Conservation (phyloP, 1,140 invertebrate species). For the Oryctes rhinoceros region DNA sequence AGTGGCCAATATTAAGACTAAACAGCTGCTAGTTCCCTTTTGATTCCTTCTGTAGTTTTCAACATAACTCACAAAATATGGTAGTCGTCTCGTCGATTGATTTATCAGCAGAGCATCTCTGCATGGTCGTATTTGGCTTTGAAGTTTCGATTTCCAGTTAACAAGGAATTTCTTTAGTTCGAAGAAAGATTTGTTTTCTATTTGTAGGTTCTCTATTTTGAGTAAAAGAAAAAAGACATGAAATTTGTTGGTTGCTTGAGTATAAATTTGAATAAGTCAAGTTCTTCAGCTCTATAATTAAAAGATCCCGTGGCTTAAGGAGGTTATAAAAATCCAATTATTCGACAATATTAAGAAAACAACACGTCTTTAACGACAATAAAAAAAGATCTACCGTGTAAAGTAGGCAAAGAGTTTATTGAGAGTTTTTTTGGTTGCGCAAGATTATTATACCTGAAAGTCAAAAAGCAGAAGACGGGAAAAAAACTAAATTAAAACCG, state of each 20-base stretch:
- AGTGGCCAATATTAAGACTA: constrained; percentile 3
- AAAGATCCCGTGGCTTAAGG: not conserved
- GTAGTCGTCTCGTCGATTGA: constrained; percentile 5
- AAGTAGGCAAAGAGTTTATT: not conserved
- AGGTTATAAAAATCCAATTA: constrained; percentile 25
- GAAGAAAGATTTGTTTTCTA: not conserved
- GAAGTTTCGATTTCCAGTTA: not conserved
- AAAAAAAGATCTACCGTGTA: constrained; percentile 11
- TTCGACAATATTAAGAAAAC: constrained; percentile 21
- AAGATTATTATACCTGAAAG: not conserved
- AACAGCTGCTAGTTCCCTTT: not conserved
- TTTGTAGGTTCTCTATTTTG: not conserved
- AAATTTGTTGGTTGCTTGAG: not conserved
- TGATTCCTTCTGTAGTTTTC: constrained; percentile 22
- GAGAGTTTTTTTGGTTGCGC: not conserved
- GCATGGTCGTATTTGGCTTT: not conserved
- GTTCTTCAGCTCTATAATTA: not conserved
- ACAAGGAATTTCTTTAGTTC: constrained; percentile 1
- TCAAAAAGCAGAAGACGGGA: not conserved
- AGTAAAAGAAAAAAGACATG: not conserved
- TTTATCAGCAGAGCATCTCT: not conserved
- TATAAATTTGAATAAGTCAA: not conserved
- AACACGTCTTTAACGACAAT: constrained; percentile 14
- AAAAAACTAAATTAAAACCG: constrained; percentile 34
- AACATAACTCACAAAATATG: constrained; percentile 8